These are phyloP conservation scores for Penelope pileata DNA, from an alignment of 2,113 vertebrate species.

Conservation along the genomic window DNA sequence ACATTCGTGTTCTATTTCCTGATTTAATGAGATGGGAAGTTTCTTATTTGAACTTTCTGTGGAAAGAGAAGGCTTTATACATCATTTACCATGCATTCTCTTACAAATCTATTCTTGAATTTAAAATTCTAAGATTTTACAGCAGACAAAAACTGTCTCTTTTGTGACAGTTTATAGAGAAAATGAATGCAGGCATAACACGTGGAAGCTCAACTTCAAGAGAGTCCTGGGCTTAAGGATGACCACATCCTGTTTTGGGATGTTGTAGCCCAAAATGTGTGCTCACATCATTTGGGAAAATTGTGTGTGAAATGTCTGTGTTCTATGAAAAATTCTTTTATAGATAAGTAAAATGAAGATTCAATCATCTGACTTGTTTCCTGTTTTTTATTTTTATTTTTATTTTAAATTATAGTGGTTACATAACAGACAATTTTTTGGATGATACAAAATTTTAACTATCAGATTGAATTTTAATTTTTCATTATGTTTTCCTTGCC, in stretches of 20 bases:
- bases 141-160: background rate
- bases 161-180: background rate
- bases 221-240: background rate
- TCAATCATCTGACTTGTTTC: background rate
- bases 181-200: fast-evolving
- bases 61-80: background rate
- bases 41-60: background rate
- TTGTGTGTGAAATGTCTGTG: background rate
- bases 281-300: background rate
- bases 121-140: background rate
- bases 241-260: background rate
- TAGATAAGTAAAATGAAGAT: background rate
- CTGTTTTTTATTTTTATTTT: background rate
- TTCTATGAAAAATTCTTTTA: background rate
- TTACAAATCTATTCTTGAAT: background rate
- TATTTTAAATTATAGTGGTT: background rate
- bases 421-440: background rate
- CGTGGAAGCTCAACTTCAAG: background rate
- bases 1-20: background rate
- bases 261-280: background rate
- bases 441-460: background rate
- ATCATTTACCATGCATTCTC: fast-evolving
- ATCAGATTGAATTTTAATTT: background rate
- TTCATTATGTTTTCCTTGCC: background rate
- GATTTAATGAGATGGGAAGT: background rate